phyloP scores from a whole-genome alignment of 2,888 invertebrate genomes.

The Sesamia inferens region DNA sequence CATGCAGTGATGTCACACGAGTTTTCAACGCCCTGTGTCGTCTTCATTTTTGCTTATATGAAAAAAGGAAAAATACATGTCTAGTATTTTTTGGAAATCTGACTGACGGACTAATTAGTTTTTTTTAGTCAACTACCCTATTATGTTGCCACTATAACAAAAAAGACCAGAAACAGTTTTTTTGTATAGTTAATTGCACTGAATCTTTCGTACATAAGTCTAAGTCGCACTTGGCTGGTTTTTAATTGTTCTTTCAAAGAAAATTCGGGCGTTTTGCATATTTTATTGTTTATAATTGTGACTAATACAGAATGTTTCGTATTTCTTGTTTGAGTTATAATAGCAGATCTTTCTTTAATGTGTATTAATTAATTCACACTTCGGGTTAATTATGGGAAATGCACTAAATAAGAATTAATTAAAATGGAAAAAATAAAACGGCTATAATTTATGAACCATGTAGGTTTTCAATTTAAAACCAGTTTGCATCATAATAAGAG shows the following conservation, averaged over 20 bases:
- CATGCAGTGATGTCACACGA: too few relatives aligned
- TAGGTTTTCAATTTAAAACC: neutral
- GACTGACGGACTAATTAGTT: too few relatives aligned
- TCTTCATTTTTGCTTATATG: too few relatives aligned
- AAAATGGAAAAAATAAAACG: neutral
- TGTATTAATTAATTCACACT: constrained; percentile 60
- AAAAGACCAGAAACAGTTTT: too few relatives aligned
- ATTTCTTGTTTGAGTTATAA: constrained; percentile 39
- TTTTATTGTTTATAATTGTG: constrained; percentile 58
- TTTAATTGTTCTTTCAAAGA: constrained; percentile 43
- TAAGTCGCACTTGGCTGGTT: too few relatives aligned
- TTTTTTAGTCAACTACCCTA: too few relatives aligned
- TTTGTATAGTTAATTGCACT: too few relatives aligned
- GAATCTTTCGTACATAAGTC: too few relatives aligned
- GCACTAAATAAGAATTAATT: constrained; percentile 20
- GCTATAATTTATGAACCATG: constrained; percentile 4
- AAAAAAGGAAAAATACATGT: too few relatives aligned
- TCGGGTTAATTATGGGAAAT: constrained; percentile 45
- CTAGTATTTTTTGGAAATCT: too few relatives aligned
- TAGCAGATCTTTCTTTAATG: constrained; percentile 37
- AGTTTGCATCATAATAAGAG: neutral
- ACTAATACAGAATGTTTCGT: constrained; percentile 51
- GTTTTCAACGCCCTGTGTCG: too few relatives aligned
- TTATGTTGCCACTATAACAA: too few relatives aligned
- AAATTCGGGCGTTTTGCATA: constrained; percentile 58